Percentiles rank a stretch among this genome's conserved stretches.
phyloP scores from a whole-genome alignment of 2,888 invertebrate genomes.

The Rhingia campestris region DNA sequence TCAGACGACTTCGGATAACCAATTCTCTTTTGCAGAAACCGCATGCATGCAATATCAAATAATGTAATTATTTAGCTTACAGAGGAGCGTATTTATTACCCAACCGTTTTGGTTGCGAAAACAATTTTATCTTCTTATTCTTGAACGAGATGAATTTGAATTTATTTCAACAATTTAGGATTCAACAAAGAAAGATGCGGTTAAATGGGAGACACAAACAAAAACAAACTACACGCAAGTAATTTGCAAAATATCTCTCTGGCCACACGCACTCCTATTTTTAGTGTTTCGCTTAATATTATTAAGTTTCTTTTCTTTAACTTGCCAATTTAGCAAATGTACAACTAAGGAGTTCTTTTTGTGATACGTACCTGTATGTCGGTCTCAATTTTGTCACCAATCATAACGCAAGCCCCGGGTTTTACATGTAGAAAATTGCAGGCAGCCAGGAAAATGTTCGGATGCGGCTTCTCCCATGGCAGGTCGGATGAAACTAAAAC shows the following conservation, averaged over 20 bases:
- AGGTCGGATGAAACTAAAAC: conserved; percentile 92
- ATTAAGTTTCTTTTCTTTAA: conserved; percentile 31
- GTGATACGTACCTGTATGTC: conserved; percentile 87
- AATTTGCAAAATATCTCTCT: conserved; percentile 42
- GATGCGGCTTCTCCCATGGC: conserved; percentile 93
- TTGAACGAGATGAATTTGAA: conserved; percentile 3
- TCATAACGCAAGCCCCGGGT: conserved; percentile 91
- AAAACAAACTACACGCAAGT: conserved; percentile 28
- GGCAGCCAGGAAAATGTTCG: conserved; percentile 91
- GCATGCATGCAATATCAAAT: conserved; percentile 31
- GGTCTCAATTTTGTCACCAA: conserved; percentile 94
- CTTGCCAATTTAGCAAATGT: conserved; percentile 40
- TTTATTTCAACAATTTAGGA: conserved; percentile 22
- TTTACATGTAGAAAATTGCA: conserved; percentile 89
- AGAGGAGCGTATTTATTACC: conserved; percentile 19
- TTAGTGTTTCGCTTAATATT: conserved; percentile 52
- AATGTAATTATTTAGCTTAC: conserved; percentile 24
- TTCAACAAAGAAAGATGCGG: conserved; percentile 15
- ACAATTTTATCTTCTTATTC: neutral
- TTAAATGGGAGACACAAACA: conserved; percentile 32
- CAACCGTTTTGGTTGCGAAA: conserved; percentile 32
- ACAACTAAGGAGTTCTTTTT: conserved; percentile 27
- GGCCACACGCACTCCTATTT: conserved; percentile 50
- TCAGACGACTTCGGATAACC: conserved; percentile 33
- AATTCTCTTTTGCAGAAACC: conserved; percentile 47